Evolutionary conservation across 1,140 invertebrate genomes (phyloP).

Genomic region (Papilio polytes): DNA sequence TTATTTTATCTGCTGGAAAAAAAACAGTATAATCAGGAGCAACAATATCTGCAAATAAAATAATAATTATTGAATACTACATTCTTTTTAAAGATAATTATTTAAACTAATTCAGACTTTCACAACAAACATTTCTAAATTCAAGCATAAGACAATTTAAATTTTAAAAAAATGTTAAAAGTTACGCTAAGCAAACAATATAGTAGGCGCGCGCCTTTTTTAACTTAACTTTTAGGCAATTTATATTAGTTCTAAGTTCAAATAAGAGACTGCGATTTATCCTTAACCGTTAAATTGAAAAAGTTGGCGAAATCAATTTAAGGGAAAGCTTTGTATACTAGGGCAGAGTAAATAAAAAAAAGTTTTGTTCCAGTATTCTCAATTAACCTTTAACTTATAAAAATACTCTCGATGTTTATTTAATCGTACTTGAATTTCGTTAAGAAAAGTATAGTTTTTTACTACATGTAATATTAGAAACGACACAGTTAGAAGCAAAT

Average conservation of each 20-base stretch:
- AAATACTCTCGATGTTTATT: conserved; percentile 35
- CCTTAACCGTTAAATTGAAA: conserved; percentile 83
- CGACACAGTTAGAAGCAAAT: no score
- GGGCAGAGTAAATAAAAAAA: conserved; percentile 82
- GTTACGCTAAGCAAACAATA: conserved; percentile 23
- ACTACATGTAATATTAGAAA: no score
- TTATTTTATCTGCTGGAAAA: no score
- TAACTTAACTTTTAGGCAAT: conserved; percentile 42
- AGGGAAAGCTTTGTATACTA: conserved; percentile 79
- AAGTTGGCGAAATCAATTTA: conserved; percentile 77
- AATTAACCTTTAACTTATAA: conserved; percentile 33
- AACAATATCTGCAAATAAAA: no score
- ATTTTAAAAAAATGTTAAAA: conserved; percentile 15
- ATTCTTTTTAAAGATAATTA: background rate
- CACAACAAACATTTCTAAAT: background rate
- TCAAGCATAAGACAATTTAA: background rate
- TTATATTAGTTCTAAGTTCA: conserved; percentile 81
- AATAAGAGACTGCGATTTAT: conserved; percentile 83
- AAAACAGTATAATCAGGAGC: no score
- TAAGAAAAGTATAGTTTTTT: no score
- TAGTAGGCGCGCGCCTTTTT: conserved; percentile 1
- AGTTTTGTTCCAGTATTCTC: conserved; percentile 56
- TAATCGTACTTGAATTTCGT: background rate
- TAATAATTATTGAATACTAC: background rate
- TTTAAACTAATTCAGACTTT: background rate